Conservation (phyloP, 2,113 vertebrate genomes). For the Microtus montanus region DNA sequence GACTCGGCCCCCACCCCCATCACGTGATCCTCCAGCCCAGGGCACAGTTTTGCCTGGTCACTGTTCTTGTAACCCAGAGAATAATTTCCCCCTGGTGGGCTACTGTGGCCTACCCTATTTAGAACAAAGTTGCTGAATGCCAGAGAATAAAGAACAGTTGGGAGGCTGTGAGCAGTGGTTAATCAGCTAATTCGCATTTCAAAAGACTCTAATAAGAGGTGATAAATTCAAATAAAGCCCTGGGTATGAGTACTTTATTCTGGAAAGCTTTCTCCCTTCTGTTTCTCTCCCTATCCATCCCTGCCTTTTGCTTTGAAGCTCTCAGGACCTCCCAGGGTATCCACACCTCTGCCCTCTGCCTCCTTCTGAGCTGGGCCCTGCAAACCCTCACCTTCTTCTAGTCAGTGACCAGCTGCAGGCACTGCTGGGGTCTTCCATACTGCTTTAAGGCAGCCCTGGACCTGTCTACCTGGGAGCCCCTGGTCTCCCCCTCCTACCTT, state of each 20-base stretch:
- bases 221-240: slow-evolving; percentile 79
- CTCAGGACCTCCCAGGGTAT: slow-evolving; percentile 50
- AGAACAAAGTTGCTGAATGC: slow-evolving; percentile 76
- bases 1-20: not conserved
- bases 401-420: not conserved
- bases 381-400: not conserved
- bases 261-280: not conserved
- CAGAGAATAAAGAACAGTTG: slow-evolving; percentile 77
- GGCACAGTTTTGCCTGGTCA: slow-evolving; percentile 60
- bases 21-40: slow-evolving; percentile 5
- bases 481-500: accelerated
- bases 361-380: not conserved
- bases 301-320: slow-evolving; percentile 58
- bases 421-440: not conserved
- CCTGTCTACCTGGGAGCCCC: not conserved
- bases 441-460: not conserved
- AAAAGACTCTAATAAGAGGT: slow-evolving; percentile 82
- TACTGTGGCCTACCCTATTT: slow-evolving; percentile 71
- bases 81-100: slow-evolving; percentile 79
- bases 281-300: slow-evolving; percentile 3
- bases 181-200: slow-evolving; percentile 83
- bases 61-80: slow-evolving; percentile 77
- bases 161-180: slow-evolving; percentile 76
- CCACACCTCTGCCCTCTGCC: not conserved
- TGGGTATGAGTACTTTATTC: slow-evolving; percentile 71